These are phyloP conservation scores for Caenorhabditis brenneri DNA, from an alignment of 1,140 invertebrate genomes.

Conservation along the genomic window DNA sequence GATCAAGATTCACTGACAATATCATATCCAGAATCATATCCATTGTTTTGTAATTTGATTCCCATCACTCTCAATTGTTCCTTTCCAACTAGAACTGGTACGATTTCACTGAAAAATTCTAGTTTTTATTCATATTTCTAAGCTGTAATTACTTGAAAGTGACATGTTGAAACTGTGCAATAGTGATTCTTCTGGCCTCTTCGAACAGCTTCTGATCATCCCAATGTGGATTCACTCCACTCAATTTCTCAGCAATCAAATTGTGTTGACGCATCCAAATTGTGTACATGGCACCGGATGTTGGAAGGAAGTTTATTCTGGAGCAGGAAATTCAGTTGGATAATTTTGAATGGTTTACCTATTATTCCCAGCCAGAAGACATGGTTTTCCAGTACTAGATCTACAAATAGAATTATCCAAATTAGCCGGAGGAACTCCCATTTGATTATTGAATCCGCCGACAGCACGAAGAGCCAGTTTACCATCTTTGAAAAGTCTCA, in stretches of 20 bases:
- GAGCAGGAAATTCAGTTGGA: not conserved
- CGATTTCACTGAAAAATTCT: conserved; percentile 67
- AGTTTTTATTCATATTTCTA: not conserved
- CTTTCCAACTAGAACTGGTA: conserved; percentile 71
- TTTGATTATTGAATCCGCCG: conserved; percentile 30
- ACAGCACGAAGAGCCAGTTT: conserved; percentile 30
- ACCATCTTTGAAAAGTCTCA: conserved; percentile 13
- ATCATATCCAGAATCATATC: conserved; percentile 67
- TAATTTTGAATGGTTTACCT: not conserved
- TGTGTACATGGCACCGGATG: conserved; percentile 83
- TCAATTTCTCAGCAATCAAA: conserved; percentile 59
- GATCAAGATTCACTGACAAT: conserved; percentile 56
- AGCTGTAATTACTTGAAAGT: conserved; percentile 61
- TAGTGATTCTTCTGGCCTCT: conserved; percentile 81
- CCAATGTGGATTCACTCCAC: conserved; percentile 86
- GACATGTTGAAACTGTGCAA: conserved; percentile 69
- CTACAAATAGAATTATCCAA: conserved; percentile 18
- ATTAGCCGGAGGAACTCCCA: conserved; percentile 10
- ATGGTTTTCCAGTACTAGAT: not conserved
- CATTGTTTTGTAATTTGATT: conserved; percentile 56
- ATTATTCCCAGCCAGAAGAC: conserved; percentile 31
- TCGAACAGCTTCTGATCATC: conserved; percentile 91
- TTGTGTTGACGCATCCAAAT: conserved; percentile 83
- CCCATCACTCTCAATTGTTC: conserved; percentile 56
- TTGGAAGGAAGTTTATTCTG: conserved; percentile 85